Evolutionary conservation across 2,113 vertebrate genomes (phyloP), one percentile per base, ranked within the genome.

Genomic region (Lichenostomus cassidix): DNA sequence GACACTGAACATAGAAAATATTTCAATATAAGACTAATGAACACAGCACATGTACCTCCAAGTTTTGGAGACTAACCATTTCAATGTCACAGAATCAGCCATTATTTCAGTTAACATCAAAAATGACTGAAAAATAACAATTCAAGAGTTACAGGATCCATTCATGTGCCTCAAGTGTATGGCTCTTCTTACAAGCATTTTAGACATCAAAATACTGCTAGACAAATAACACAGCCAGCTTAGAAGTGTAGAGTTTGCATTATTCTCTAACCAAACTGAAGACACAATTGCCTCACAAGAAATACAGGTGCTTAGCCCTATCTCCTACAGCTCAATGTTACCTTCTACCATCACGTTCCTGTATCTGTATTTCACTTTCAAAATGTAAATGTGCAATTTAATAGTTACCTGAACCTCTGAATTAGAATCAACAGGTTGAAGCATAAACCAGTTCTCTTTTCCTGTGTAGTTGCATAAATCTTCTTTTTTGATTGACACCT

Each of bases 401-500:
- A 75, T 86, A 95, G 75, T 97, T 98, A 99, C 99, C 99, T 99
- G 99, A 90, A 99, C 99, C 92, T 99, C 99, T 78, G 99, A 99
- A 97, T 99, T 99, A 28, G 98, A 99, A 97, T 99, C 99, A 78
- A 99, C 97, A 68, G 99, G 98, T 31, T 99, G 99, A 90, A 99
- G 98, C 84, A 98, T 97, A 97, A 99, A 99, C 99, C 99, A 99
- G 71, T 98, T 98, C 96, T 99, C 99, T 96, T 98, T 99, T 77
- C 99, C 99, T 87, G 98, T 99, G 95, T 99, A 98, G 92, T 98
- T 98, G 97, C 98, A 98, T 87, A 99, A 97, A 92, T 99, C 99
- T 96, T 99, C 99, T 97, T 99, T 99, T 97, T 98, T 98, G 92
- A 99, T 99, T 62, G 99, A 98, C 84, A 99, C 99, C 95, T 99